Evolutionary conservation across 2,797 vertebrate species (phyloP).

Genomic region (Sus cebifrons): DNA sequence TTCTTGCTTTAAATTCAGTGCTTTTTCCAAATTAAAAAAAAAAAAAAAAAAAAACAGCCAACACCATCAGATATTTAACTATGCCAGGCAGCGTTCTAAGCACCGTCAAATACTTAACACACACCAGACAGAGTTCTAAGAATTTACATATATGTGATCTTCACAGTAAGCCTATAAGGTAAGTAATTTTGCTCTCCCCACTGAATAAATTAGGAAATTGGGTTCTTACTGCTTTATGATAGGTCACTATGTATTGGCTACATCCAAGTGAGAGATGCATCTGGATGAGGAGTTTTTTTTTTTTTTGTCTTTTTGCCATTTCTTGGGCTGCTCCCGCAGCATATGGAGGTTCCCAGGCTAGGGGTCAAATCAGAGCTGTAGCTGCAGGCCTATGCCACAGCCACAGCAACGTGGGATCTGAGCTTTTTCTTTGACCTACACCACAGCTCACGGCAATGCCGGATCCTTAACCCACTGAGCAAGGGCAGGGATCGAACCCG

Average conservation of each 20-base stretch:
- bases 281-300: neutral
- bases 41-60: neutral
- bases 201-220: slow-evolving; percentile 37
- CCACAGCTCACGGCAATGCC: too few species aligned
- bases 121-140: too few species aligned
- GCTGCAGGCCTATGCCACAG: too few species aligned
- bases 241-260: neutral
- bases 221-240: neutral
- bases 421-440: too few species aligned
- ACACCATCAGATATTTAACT: neutral
- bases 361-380: too few species aligned
- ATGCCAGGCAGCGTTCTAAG: neutral
- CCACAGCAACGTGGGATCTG: too few species aligned
- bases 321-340: too few species aligned
- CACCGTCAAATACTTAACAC: too few species aligned
- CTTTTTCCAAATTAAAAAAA: slow-evolving; percentile 3
- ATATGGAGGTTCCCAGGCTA: too few species aligned
- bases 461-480: too few species aligned
- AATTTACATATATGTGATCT: neutral
- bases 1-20: slow-evolving; percentile 16
- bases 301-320: too few species aligned
- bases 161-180: neutral
- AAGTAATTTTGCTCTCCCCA: neutral
- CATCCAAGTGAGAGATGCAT: neutral
- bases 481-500: too few species aligned